Conservation (phyloP, 2,113 vertebrate genomes). For the Corapipo altera region DNA sequence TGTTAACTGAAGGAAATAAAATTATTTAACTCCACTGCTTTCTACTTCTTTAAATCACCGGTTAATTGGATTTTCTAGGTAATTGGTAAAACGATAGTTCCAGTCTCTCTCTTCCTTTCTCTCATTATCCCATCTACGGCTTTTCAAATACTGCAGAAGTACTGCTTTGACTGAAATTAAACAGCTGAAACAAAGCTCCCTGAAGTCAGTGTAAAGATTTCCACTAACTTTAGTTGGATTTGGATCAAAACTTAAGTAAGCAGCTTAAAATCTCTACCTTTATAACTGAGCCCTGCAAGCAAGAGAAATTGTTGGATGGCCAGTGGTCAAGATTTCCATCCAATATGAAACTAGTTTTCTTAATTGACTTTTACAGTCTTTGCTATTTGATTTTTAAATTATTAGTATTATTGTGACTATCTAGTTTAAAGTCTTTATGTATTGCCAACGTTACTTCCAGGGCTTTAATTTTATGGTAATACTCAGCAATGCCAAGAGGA, state of each 20-base stretch:
- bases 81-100: background rate
- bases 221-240: background rate
- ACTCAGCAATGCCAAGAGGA: background rate
- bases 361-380: background rate
- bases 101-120: background rate
- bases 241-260: background rate
- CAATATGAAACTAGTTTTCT: background rate
- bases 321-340: background rate
- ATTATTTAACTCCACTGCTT: constrained; percentile 3
- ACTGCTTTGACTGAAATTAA: background rate
- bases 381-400: background rate
- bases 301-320: background rate
- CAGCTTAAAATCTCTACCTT: background rate
- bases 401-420: background rate
- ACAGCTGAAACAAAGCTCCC: background rate
- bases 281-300: background rate
- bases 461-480: background rate
- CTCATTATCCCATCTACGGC: background rate
- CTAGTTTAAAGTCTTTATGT: background rate
- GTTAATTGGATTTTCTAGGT: constrained; percentile 34
- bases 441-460: background rate
- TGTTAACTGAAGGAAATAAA: constrained; percentile 21
- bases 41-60: background rate
- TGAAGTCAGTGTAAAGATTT: background rate
- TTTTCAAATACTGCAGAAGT: background rate